These are phyloP conservation scores for Leptodactylus fallax DNA, from an alignment of 2,797 vertebrate genomes.

Conservation along the genomic window DNA sequence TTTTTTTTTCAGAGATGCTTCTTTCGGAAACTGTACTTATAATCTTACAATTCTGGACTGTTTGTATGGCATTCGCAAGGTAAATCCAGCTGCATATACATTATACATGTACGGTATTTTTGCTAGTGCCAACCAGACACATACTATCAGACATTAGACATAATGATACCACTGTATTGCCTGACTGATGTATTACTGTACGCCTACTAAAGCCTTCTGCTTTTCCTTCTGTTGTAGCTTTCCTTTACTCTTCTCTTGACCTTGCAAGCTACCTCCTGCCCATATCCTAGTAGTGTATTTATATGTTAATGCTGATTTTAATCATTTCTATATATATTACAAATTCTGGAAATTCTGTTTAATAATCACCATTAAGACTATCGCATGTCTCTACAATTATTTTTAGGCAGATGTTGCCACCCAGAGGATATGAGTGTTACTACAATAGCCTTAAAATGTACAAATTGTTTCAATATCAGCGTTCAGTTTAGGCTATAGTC, in stretches of 20 bases:
- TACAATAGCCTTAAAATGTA: not conserved
- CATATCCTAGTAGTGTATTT: not conserved
- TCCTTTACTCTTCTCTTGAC: not conserved
- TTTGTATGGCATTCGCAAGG: conserved; percentile 95
- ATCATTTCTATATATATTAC: not conserved
- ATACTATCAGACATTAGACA: not conserved
- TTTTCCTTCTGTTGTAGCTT: not conserved
- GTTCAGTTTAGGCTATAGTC: too few species aligned
- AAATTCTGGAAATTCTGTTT: not conserved
- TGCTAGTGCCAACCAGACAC: not conserved
- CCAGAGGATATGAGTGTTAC: not conserved
- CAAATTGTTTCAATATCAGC: not conserved
- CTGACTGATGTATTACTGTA: not conserved
- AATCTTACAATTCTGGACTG: conserved; percentile 93
- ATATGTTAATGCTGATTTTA: not conserved
- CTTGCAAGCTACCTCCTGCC: not conserved
- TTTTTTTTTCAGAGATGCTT: conserved; percentile 84
- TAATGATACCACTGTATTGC: not conserved
- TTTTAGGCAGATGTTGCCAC: not conserved
- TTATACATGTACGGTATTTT: not conserved
- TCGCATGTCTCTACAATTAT: not conserved
- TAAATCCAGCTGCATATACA: conserved; percentile 69
- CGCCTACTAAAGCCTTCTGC: not conserved
- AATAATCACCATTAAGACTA: not conserved
- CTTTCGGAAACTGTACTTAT: conserved; percentile 92